Conservation (phyloP, 2,797 vertebrate genomes). For the Phyllotis vaccarum region DNA sequence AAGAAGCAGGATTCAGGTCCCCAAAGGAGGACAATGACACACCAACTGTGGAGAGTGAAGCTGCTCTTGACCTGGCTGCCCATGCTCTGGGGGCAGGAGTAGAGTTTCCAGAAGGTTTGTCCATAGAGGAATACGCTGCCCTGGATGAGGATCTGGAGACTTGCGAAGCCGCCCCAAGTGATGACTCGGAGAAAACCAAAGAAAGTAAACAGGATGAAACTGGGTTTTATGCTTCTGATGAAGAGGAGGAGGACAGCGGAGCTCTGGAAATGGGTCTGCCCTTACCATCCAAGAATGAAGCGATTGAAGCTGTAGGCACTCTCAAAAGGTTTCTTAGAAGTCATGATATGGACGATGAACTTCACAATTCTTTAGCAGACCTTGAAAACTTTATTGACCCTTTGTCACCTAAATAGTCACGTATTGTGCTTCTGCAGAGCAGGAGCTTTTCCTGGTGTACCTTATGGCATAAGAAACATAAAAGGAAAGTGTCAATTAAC, state of each 20-base stretch:
- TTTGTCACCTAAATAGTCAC: constrained; percentile 76
- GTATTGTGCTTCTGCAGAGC: constrained; percentile 7
- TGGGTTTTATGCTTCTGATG: constrained; percentile 68
- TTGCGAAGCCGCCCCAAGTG: constrained; percentile 63
- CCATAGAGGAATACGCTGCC: constrained; percentile 84
- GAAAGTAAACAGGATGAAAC: constrained; percentile 62
- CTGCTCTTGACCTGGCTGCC: constrained; percentile 78
- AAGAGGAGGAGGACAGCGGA: constrained; percentile 51
- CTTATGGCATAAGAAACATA: constrained; percentile 52
- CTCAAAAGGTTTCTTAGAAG: constrained; percentile 85
- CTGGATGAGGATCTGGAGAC: constrained; percentile 84
- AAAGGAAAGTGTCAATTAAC: constrained; percentile 61
- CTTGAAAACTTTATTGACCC: constrained; percentile 87
- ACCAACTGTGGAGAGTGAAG: not conserved
- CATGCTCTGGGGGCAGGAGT: constrained; percentile 81
- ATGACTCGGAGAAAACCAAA: not conserved
- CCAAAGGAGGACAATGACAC: constrained; percentile 63
- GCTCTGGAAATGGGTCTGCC: constrained; percentile 71
- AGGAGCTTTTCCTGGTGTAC: constrained; percentile 52
- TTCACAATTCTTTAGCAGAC: constrained; percentile 83
- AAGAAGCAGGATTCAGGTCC: constrained; percentile 80
- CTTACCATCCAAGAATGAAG: constrained; percentile 85
- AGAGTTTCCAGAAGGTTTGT: constrained; percentile 85
- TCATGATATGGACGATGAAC: constrained; percentile 78
- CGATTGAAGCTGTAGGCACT: constrained; percentile 84